A percentile compares a stretch with the other conserved stretches of the same genome.
These are phyloP conservation scores for Pedetes capensis DNA, from an alignment of 2,113 vertebrate genomes.

Conservation along the genomic window DNA sequence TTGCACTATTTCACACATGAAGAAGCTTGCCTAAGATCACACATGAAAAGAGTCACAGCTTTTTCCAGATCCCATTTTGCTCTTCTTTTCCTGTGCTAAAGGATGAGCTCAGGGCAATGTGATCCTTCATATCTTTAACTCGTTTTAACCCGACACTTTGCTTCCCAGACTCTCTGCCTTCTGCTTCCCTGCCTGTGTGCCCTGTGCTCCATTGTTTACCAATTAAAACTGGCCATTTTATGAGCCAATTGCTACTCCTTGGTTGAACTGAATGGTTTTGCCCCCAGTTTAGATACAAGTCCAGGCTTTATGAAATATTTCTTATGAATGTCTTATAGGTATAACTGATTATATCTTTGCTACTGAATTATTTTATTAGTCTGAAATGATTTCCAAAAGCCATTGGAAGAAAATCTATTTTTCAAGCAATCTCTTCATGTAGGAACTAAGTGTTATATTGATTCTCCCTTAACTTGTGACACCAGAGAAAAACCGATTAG, in stretches of 20 bases:
- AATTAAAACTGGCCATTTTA: background rate
- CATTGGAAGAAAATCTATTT: background rate
- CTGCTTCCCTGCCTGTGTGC: background rate
- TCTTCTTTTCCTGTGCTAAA: too few relatives aligned
- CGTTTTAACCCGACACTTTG: too few relatives aligned
- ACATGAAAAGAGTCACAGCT: background rate
- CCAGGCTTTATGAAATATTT: background rate
- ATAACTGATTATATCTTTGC: background rate
- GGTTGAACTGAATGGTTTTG: background rate
- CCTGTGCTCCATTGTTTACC: background rate
- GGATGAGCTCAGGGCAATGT: too few relatives aligned
- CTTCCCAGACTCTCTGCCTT: too few relatives aligned
- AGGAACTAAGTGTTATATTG: background rate
- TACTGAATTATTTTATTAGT: conserved; percentile 25
- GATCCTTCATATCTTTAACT: too few relatives aligned
- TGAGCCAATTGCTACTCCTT: background rate
- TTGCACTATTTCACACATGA: background rate
- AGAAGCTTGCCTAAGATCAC: background rate
- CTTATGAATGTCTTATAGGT: background rate
- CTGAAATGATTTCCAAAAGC: background rate
- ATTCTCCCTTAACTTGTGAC: background rate
- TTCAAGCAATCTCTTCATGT: background rate
- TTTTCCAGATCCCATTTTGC: too few relatives aligned
- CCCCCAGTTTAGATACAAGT: background rate
- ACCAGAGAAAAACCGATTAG: conserved; percentile 4